phyloP scores from a whole-genome alignment of 1,140 invertebrate genomes.

The Drosophila funebris region DNA sequence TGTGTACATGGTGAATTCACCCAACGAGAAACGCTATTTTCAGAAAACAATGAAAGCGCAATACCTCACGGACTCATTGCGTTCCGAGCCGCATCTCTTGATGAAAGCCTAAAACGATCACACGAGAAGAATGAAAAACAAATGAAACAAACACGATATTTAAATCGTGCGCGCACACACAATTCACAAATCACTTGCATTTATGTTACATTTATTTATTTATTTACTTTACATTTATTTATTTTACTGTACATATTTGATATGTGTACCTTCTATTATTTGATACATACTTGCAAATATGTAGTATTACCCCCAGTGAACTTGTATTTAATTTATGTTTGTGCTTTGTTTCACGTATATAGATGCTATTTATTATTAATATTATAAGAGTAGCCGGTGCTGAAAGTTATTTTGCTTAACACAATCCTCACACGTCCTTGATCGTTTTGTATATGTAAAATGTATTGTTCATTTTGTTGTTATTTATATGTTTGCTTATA shows the following conservation, averaged over 20 bases:
- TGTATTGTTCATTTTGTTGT: slow-evolving; percentile 49
- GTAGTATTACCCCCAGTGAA: slow-evolving; percentile 69
- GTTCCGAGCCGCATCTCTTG: slow-evolving; percentile 81
- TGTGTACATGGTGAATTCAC: slow-evolving; percentile 83
- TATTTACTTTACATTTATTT: slow-evolving; percentile 18
- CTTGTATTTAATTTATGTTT: slow-evolving; percentile 51
- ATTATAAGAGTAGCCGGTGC: background rate
- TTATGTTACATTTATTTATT: slow-evolving; percentile 55
- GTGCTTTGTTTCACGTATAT: slow-evolving; percentile 48
- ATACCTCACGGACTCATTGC: slow-evolving; percentile 82
- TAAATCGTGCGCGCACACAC: slow-evolving; percentile 23
- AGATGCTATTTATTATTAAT: slow-evolving; percentile 42
- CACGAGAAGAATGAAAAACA: slow-evolving; percentile 7
- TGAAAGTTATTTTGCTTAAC: background rate
- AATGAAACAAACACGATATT: slow-evolving; percentile 19
- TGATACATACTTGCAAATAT: slow-evolving; percentile 41
- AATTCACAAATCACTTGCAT: slow-evolving; percentile 59
- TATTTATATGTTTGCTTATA: slow-evolving; percentile 8
- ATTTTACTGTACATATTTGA: slow-evolving; percentile 14
- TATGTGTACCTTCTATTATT: slow-evolving; percentile 17
- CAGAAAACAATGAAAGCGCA: slow-evolving; percentile 83
- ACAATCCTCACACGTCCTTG: slow-evolving; percentile 20
- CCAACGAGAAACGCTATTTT: slow-evolving; percentile 83
- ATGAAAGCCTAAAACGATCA: slow-evolving; percentile 76
- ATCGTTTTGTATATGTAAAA: slow-evolving; percentile 36